Conservation (phyloP, 2,113 vertebrate species). For the Aldabrachelys gigantea region DNA sequence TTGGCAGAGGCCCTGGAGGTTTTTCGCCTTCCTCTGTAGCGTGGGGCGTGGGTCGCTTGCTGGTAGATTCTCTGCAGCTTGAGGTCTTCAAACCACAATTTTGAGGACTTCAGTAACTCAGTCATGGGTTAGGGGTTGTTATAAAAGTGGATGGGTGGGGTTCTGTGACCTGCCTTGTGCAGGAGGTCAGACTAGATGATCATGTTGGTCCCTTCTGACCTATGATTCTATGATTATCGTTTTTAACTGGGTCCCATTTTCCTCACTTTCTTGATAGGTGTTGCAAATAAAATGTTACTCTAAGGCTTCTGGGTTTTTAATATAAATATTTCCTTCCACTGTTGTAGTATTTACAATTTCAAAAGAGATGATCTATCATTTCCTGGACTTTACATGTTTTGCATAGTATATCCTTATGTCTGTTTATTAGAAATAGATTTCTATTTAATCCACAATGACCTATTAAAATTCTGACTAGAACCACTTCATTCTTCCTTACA, state of each 20-base stretch:
- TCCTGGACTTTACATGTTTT: background rate
- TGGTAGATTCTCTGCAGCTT: too few species aligned
- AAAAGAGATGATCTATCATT: background rate
- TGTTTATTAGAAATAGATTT: background rate
- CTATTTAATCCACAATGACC: background rate
- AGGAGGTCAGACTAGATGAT: too few species aligned
- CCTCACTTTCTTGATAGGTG: background rate
- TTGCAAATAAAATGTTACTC: background rate
- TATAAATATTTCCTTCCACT: background rate
- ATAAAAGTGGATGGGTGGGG: too few species aligned
- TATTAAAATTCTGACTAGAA: background rate
- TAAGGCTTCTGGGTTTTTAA: background rate
- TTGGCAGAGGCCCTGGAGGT: too few species aligned
- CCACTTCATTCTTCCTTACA: background rate
- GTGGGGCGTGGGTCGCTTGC: too few species aligned
- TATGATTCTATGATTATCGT: too few species aligned
- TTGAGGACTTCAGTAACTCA: too few species aligned
- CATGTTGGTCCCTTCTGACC: too few species aligned
- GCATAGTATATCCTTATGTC: background rate
- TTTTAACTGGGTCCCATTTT: background rate
- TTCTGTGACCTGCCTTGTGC: too few species aligned
- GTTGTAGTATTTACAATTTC: background rate
- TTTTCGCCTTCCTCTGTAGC: too few species aligned
- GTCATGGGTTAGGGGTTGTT: too few species aligned
- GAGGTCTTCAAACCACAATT: too few species aligned